Base-by-base conservation (phyloP, 2,797 vertebrate species). In the Vultur gryphus region DNA sequence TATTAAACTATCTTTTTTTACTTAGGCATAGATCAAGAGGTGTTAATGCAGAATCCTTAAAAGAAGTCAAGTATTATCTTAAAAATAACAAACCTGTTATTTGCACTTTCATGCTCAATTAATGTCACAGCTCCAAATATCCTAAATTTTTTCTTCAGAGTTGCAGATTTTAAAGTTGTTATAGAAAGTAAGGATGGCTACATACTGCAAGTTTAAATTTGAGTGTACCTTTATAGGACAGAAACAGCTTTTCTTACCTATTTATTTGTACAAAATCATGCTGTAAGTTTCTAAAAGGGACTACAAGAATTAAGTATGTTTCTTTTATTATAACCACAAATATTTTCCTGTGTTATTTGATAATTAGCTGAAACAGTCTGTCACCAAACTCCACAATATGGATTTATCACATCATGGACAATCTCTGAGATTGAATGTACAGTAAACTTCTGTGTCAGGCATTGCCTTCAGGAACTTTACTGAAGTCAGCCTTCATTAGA, bases 71-170 rank as follows among this genome's bases (percentile, higher is more conserved):
- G 94, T 95, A 95, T 92, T 97, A 96, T 94, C 95, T 97, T 96
- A 97, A 90, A 77, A 97, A 95, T 88, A 93, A 97, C 95, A 97
- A 96, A 97, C 96, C 88, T 93, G 94, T 95, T 96, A 94, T 98
- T 98, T 98, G 97, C 96, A 96, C 87, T 97, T 95, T 98, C 97
- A 95, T 91, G 97, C 97, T 98, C 98, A 97, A 97, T 98, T 98
- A 98, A 78, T 97, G 97, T 89, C 73, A 71, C 43, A 35, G 85
- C 67, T 89, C 69, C 84, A 84, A 91, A 80, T 75, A 94, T 61
- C 84, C 82, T 76, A 79, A 82, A 16, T 72, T 83, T 94, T 92
- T 94, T 92, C 84, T 43, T 78, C 66, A 71, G 43, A 95, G 55
- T 78, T 87, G 46, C 48, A 65, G 44, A 73, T 78, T 88, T 81